Conservation (phyloP, 64 coral and sea anemone genomes). For the Hydrozoanthus tunicans region DNA sequence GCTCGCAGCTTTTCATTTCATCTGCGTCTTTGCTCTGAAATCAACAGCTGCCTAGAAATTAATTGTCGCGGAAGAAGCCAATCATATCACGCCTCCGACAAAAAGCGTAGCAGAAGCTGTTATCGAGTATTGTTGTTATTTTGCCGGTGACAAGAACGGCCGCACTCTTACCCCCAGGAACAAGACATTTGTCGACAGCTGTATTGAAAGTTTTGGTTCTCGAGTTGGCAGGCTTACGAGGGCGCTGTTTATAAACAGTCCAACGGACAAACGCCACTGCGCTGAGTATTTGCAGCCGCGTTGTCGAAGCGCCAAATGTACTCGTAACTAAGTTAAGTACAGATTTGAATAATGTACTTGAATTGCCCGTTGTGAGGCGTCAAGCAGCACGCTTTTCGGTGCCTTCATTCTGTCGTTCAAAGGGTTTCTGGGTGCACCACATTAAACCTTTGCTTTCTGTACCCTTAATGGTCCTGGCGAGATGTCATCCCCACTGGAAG, state of each 20-base stretch:
- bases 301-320: neutral
- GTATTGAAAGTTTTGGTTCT: constrained; percentile 11
- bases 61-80: constrained; percentile 14
- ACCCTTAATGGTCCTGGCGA: neutral
- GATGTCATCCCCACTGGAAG: constrained; percentile 20
- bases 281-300: too few species aligned
- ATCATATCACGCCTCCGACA: constrained; percentile 47
- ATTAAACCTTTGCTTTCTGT: neutral
- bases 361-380: neutral
- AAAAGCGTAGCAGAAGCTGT: neutral
- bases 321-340: neutral
- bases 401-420: neutral
- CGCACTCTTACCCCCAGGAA: constrained; percentile 23
- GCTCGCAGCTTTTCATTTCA: constrained; percentile 25
- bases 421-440: neutral
- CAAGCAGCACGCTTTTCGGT: neutral
- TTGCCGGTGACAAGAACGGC: neutral
- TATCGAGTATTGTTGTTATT: constrained; percentile 45
- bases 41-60: constrained; percentile 53
- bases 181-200: constrained; percentile 43
- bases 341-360: neutral
- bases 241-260: neutral
- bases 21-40: neutral
- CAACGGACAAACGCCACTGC: neutral
- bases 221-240: neutral